These are phyloP conservation scores for Blomia tropicalis DNA, from an alignment of 2,888 invertebrate species.

Conservation along the genomic window DNA sequence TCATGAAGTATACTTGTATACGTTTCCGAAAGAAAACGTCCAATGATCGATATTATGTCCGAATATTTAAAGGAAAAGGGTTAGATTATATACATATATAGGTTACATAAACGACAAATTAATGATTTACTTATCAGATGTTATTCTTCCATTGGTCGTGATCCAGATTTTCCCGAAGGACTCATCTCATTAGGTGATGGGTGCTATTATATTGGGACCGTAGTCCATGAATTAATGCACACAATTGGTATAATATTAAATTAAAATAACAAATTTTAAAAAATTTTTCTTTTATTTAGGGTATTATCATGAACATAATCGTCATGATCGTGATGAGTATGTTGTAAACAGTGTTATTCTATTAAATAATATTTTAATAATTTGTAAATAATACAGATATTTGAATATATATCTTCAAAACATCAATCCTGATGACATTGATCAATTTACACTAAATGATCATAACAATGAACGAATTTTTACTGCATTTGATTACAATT, in stretches of 20 bases:
- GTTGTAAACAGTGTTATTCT: neutral
- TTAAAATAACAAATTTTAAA: neutral
- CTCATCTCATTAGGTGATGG: conserved; percentile 20
- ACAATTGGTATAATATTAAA: neutral
- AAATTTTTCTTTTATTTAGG: neutral
- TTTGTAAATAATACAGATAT: conserved; percentile 15
- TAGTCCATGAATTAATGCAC: conserved; percentile 22
- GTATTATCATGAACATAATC: conserved; percentile 22
- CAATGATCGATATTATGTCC: conserved; percentile 10
- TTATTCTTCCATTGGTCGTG: conserved; percentile 19
- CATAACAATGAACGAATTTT: conserved; percentile 14
- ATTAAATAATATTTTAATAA: neutral
- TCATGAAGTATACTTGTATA: conserved; percentile 13
- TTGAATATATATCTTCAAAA: conserved; percentile 16
- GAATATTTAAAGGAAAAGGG: conserved; percentile 23
- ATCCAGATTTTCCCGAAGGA: conserved; percentile 16
- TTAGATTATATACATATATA: neutral
- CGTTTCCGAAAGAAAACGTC: conserved; percentile 11
- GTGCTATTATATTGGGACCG: conserved; percentile 18
- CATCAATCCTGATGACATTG: neutral
- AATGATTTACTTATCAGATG: neutral
- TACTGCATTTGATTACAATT: conserved; percentile 20
- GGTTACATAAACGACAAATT: neutral
- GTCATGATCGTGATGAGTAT: conserved; percentile 20
- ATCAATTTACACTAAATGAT: conserved; percentile 12